These are phyloP conservation scores for Drosophila neotestacea DNA, from an alignment of 2,888 invertebrate genomes.

Conservation along the genomic window DNA sequence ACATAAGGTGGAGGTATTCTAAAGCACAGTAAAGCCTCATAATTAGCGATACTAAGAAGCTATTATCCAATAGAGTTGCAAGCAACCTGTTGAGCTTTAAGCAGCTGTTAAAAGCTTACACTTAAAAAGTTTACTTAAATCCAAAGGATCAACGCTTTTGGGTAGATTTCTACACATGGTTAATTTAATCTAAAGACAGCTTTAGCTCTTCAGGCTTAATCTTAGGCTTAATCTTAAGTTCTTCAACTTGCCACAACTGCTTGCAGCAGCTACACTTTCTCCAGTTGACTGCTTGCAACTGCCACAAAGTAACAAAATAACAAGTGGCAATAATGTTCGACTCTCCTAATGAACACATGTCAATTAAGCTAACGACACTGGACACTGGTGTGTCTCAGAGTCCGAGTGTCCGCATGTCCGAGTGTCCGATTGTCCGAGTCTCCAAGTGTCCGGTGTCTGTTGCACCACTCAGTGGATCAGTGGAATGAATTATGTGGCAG, in stretches of 20 bases:
- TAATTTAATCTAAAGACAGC: too few relatives aligned
- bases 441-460: conserved; percentile 40
- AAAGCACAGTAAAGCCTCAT: too few relatives aligned
- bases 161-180: too few relatives aligned
- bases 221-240: background rate
- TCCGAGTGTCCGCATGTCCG: background rate
- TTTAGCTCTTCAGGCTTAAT: too few relatives aligned
- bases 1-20: too few relatives aligned
- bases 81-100: too few relatives aligned
- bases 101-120: too few relatives aligned
- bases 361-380: conserved; percentile 65
- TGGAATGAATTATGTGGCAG: conserved; percentile 52
- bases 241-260: background rate
- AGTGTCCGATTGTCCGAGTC: conserved; percentile 25
- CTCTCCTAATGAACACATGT: conserved; percentile 73
- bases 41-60: too few relatives aligned
- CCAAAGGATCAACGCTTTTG: too few relatives aligned
- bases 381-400: conserved; percentile 3
- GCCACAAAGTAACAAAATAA: conserved; percentile 1
- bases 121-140: too few relatives aligned
- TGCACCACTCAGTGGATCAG: conserved; percentile 43
- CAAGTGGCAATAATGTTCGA: conserved; percentile 44
- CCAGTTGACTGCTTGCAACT: conserved; percentile 4
- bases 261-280: conserved; percentile 11
- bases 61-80: too few relatives aligned